Evolutionary conservation across 2,888 invertebrate genomes (phyloP), one percentile per base, ranked within the genome.

Genomic region (Caenorhabditis macrosperma): DNA sequence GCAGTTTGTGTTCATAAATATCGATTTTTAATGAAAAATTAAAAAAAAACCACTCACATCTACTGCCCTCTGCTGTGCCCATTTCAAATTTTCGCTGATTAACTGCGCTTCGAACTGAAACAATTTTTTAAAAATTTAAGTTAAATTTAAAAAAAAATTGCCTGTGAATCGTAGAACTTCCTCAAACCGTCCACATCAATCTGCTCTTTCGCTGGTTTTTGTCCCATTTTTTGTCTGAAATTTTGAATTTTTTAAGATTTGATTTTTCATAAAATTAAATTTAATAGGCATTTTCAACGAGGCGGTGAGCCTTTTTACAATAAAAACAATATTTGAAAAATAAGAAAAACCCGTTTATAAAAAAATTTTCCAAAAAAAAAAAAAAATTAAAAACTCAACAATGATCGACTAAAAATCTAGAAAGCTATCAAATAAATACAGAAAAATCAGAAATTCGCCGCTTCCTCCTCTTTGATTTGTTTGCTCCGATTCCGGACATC

Each of bases 61-160:
- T 0, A 82, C 35, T 2, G 86, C 86, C 57, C 71, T 60, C 48
- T 76, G 41, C 33, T 80, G 77, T 28, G 76, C 78, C 48, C 84
- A 81, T 50, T 80, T 77, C 20, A 83, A 15, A 48, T 81, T 82
- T n/a, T 72, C 63, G n/a, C 81, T 60, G 20, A 81, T 54, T 28
- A 85, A 52, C 44, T 77, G 71, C 10, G 66, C 76, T 46, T 86
- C 81, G 48, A 86, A 71, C 82, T 84, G 72, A 33, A 82, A 64
- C 55, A 15, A 15, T 12, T 59, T 26, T 59, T 41, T 33, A 57
- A 52, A 26, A 54, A 26, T 7, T 33, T 28, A 30, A 54, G 1
- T n/a, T 12, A 54, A 54, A 59, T 5, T 72, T 28, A 20, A 44
- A 15, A 41, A 41, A 20, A 41, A 6, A 15, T 35, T 28, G 69